Percentiles rank a stretch among this genome's conserved stretches.
phyloP scores from a whole-genome alignment of 2,797 vertebrate genomes.

The Pampus argenteus region DNA sequence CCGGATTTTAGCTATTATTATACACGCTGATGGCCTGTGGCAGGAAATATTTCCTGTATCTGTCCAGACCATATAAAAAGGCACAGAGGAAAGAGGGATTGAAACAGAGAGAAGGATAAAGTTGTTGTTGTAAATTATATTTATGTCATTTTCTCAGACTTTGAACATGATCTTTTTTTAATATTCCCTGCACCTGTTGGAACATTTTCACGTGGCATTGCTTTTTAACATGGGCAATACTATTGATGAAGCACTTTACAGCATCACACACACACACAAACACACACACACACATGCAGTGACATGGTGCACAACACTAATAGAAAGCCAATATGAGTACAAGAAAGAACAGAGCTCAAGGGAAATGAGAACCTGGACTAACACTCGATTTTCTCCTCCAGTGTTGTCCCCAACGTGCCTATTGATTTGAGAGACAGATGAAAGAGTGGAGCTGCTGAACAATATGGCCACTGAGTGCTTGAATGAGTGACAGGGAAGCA shows the following conservation, averaged over 20 bases:
- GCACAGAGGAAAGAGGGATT: background rate
- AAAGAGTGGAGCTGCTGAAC: constrained; percentile 34
- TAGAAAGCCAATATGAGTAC: constrained; percentile 45
- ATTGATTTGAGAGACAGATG: constrained; percentile 49
- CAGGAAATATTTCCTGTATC: too few relatives aligned
- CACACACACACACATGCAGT: constrained; percentile 15
- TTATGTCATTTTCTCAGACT: too few relatives aligned
- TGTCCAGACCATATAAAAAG: too few relatives aligned
- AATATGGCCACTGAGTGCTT: constrained; percentile 3
- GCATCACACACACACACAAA: background rate
- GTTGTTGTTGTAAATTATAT: too few relatives aligned
- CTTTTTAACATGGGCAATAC: background rate
- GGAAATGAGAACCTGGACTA: constrained; percentile 49
- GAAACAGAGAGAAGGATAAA: background rate
- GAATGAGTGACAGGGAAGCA: constrained; percentile 4
- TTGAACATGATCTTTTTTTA: too few relatives aligned
- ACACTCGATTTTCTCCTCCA: constrained; percentile 27
- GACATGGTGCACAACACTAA: constrained; percentile 24
- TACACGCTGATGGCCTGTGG: too few relatives aligned
- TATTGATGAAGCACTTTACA: background rate
- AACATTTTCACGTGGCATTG: background rate
- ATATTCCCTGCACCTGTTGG: too few relatives aligned
- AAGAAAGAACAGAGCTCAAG: constrained; percentile 18
- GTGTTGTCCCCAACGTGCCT: constrained; percentile 32
- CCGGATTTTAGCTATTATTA: too few relatives aligned